A percentile compares a stretch with the other conserved stretches of the same genome.
phyloP scores from a whole-genome alignment of 2,797 vertebrate genomes.

The Sphaeramia orbicularis region DNA sequence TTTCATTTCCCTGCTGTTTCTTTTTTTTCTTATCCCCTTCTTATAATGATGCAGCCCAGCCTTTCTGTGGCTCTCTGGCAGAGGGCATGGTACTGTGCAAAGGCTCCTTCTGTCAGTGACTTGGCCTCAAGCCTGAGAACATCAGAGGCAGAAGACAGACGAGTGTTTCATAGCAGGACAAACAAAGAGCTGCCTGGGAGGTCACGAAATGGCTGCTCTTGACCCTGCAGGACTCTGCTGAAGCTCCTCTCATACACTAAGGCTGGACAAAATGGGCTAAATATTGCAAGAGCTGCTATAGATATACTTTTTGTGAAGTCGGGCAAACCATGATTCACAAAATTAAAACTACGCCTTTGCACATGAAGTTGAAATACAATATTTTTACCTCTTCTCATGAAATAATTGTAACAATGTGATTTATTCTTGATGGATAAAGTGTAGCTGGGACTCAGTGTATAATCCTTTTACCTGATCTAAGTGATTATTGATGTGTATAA shows the following conservation, averaged over 20 bases:
- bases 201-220: slow-evolving; percentile 41
- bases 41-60: slow-evolving; percentile 40
- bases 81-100: slow-evolving; percentile 58
- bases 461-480: no score
- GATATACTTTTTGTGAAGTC: no score
- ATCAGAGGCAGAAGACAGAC: slow-evolving; percentile 72
- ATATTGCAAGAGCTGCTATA: no score
- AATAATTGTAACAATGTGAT: no score
- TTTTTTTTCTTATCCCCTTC: slow-evolving; percentile 4
- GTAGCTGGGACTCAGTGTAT: no score
- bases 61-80: slow-evolving; percentile 53
- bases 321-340: no score
- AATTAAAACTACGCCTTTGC: no score
- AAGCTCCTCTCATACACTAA: slow-evolving; percentile 5
- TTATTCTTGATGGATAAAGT: no score
- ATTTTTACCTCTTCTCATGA: no score
- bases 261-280: no score
- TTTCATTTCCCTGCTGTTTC: slow-evolving; percentile 39
- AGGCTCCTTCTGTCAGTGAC: slow-evolving; percentile 69
- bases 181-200: slow-evolving; percentile 64
- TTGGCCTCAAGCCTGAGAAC: slow-evolving; percentile 69
- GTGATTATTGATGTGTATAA: no score
- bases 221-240: slow-evolving; percentile 40
- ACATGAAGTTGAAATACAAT: no score
- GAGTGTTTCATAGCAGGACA: slow-evolving; percentile 67